Base-by-base conservation (phyloP, 2,888 invertebrate species). In the Latrodectus hesperus region DNA sequence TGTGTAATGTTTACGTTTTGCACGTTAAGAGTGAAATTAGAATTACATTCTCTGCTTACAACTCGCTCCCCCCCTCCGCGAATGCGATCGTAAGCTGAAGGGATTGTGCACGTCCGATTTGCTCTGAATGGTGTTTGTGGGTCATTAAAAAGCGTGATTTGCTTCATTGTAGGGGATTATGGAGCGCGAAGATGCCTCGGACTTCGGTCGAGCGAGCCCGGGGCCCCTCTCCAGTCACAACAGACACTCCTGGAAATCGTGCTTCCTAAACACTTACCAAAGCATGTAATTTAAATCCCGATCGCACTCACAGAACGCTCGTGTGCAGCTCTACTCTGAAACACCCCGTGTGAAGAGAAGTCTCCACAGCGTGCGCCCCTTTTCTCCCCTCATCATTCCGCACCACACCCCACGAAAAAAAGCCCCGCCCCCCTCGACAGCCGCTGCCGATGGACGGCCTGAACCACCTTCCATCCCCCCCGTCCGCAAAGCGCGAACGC, bases 221-320 rank as follows among this genome's bases (percentile, higher is more conserved):
- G 65, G 22, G 22, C 65, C 65, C 65, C 68, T 26, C 77, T 76
- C 75, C 85, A 80, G 85, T 86, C 85, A 86, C 70, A 86, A 86
- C 85, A 86, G 85, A 86, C 80, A 65, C 79, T 76, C 49, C 60
- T 60, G 10, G 60, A 60, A 60, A 75, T 22, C 17, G 53, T 51
- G 68, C 51, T 79, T 60, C 60, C 84, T 84, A 73, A 74, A 85
- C 85, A 86, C 80, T 49, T 80, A 83, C 83, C 83, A 83, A 83
- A 83, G 75, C 83, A 83, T 86, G 75, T 86, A 86, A 86, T 86
- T 86, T 74, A 86, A 80, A 86, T 76, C 85, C 85, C 85, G 53
- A 73, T 80, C 51, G 75, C 84, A 68, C 74, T 73, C 64, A 71
- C 64, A 60, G 38, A 49, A 60, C 67, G 81, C n/a, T 72, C 81